Evolutionary conservation across 2,888 invertebrate genomes (phyloP).

Genomic region (Arge pagana): DNA sequence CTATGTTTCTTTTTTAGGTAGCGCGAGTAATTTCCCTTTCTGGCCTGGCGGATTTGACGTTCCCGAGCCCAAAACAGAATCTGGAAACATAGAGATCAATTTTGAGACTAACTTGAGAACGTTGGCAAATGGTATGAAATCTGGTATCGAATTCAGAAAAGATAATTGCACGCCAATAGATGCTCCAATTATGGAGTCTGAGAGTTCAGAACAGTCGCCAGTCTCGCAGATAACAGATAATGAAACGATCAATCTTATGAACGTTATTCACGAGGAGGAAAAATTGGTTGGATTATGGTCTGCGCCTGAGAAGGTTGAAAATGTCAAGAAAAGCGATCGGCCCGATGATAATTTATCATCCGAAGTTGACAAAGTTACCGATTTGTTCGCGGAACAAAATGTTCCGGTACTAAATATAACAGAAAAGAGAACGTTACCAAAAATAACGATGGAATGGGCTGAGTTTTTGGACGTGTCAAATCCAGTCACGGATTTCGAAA

Average conservation of each 20-base stretch:
- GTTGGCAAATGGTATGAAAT: conserved; percentile 46
- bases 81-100: conserved; percentile 38
- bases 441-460: conserved; percentile 80
- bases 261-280: conserved; percentile 66
- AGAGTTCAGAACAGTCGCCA: conserved; percentile 20
- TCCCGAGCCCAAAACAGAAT: conserved; percentile 55
- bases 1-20: conserved; percentile 47
- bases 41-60: conserved; percentile 81
- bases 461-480: conserved; percentile 81
- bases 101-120: conserved; percentile 51
- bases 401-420: conserved; percentile 74
- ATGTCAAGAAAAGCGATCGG: conserved; percentile 31
- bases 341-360: conserved; percentile 38
- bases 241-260: conserved; percentile 63
- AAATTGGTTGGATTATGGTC: conserved; percentile 61
- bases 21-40: conserved; percentile 81
- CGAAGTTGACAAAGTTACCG: conserved; percentile 46
- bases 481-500: conserved; percentile 80
- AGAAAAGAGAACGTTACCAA: conserved; percentile 55
- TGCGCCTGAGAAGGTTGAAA: conserved; percentile 36
- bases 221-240: conserved; percentile 44
- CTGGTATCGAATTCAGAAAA: conserved; percentile 46
- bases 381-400: conserved; percentile 43
- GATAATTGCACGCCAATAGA: conserved; percentile 49
- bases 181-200: conserved; percentile 5